phyloP scores from a whole-genome alignment of 2,797 vertebrate genomes.

The Argya squamiceps region DNA sequence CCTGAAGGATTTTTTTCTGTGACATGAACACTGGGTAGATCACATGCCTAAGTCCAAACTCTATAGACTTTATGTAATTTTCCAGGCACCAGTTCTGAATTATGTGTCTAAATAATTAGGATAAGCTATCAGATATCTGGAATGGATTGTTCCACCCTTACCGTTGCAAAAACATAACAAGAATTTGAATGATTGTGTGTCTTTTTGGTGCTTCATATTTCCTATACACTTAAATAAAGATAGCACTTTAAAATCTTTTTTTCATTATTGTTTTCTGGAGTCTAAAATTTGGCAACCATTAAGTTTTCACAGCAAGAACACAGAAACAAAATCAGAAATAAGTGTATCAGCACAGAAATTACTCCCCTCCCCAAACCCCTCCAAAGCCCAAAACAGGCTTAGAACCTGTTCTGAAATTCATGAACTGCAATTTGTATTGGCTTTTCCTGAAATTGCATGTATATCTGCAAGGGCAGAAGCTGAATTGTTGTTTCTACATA shows the following conservation, averaged over 20 bases:
- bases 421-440: background rate
- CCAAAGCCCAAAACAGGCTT: background rate
- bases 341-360: background rate
- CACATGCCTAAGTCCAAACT: conserved; percentile 13
- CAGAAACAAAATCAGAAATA: background rate
- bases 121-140: conserved; percentile 35
- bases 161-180: background rate
- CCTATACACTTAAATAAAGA: conserved; percentile 19
- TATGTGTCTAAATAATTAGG: conserved; percentile 54
- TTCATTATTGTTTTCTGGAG: background rate
- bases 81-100: conserved; percentile 14
- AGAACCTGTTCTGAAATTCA: background rate
- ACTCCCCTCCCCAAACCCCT: fast-evolving
- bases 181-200: background rate
- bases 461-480: background rate
- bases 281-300: background rate
- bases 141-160: background rate
- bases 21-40: background rate
- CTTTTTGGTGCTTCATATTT: conserved; percentile 24
- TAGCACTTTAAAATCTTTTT: background rate
- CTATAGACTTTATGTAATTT: conserved; percentile 18
- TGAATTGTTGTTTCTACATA: background rate
- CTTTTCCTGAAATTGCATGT: background rate
- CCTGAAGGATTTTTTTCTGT: background rate
- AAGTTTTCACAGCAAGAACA: background rate